A percentile compares a stretch with the other conserved stretches of the same genome.
Conservation (phyloP, 1,140 invertebrate genomes). For the Copidosoma floridanum region DNA sequence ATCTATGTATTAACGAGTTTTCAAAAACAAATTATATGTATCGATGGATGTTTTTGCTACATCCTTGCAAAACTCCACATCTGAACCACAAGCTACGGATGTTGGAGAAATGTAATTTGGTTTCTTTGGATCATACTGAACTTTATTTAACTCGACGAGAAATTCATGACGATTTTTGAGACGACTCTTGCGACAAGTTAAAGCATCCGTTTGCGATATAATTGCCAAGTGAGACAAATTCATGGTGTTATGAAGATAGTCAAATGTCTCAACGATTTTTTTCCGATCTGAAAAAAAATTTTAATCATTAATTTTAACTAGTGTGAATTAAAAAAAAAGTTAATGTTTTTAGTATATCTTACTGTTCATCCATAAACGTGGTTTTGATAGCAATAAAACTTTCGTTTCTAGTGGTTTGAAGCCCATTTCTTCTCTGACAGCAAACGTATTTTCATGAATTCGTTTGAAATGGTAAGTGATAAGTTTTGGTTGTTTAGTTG, state of each 20-base stretch:
- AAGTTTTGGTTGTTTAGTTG: conserved; percentile 70
- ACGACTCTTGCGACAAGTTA: conserved; percentile 65
- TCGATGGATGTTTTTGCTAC: conserved; percentile 74
- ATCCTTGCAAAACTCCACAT: conserved; percentile 76
- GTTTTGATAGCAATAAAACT: conserved; percentile 64
- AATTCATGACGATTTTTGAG: conserved; percentile 77
- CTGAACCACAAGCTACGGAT: conserved; percentile 65
- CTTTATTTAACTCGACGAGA: conserved; percentile 69
- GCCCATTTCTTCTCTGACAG: conserved; percentile 71
- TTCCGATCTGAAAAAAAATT: conserved; percentile 61
- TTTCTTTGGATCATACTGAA: conserved; percentile 80
- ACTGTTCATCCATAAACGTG: conserved; percentile 70
- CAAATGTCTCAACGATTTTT: conserved; percentile 67
- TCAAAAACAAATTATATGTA: conserved; percentile 81
- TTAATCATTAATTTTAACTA: too few relatives aligned
- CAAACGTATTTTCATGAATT: conserved; percentile 64
- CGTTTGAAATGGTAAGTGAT: conserved; percentile 67
- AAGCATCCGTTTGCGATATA: conserved; percentile 62
- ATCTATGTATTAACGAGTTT: conserved; percentile 63
- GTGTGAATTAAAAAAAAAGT: too few relatives aligned
- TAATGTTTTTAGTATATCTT: conserved; percentile 44
- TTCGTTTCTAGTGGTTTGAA: conserved; percentile 64
- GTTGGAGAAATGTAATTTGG: conserved; percentile 77
- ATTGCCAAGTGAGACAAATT: conserved; percentile 72
- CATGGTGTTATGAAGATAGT: conserved; percentile 80